Conservation (phyloP, 2,797 vertebrate genomes). For the Rhabdomys pumilio region DNA sequence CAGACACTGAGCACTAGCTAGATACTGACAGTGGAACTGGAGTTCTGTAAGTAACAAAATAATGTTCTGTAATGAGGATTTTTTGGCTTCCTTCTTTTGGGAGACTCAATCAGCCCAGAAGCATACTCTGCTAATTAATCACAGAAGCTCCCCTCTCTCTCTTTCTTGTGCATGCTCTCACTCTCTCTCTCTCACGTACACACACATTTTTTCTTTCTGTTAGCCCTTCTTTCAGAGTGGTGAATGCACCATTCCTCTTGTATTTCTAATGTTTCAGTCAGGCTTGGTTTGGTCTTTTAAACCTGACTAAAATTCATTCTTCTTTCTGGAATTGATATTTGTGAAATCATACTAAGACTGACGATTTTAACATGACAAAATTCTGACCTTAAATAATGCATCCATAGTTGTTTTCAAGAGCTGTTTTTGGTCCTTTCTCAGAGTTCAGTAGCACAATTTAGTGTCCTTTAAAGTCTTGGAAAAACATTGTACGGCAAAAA, state of each 20-base stretch:
- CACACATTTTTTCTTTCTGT: slow-evolving; percentile 62
- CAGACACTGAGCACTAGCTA: slow-evolving; percentile 55
- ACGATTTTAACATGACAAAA: slow-evolving; percentile 72
- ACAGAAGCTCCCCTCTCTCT: slow-evolving; percentile 46
- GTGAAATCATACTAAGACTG: slow-evolving; percentile 64
- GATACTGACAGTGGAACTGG: slow-evolving; percentile 75
- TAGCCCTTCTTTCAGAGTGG: slow-evolving; percentile 74
- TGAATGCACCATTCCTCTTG: slow-evolving; percentile 19
- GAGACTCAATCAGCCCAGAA: slow-evolving; percentile 85
- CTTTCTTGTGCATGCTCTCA: too few species aligned
- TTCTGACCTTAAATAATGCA: slow-evolving; percentile 47
- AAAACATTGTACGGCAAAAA: slow-evolving; percentile 71
- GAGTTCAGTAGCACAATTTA: slow-evolving; percentile 80
- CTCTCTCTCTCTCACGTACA: background rate
- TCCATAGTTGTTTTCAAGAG: slow-evolving; percentile 65
- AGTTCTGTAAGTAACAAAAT: slow-evolving; percentile 71
- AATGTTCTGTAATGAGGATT: slow-evolving; percentile 70
- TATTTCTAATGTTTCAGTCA: slow-evolving; percentile 62
- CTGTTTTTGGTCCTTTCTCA: background rate
- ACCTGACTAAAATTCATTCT: slow-evolving; percentile 61
- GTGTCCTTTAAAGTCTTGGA: slow-evolving; percentile 72
- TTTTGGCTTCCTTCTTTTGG: slow-evolving; percentile 73
- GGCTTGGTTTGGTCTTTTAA: slow-evolving; percentile 51
- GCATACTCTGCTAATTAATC: slow-evolving; percentile 79
- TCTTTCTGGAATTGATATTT: slow-evolving; percentile 45